These are phyloP conservation scores for Rhyzopertha dominica DNA, from an alignment of 1,140 invertebrate genomes.

Conservation along the genomic window DNA sequence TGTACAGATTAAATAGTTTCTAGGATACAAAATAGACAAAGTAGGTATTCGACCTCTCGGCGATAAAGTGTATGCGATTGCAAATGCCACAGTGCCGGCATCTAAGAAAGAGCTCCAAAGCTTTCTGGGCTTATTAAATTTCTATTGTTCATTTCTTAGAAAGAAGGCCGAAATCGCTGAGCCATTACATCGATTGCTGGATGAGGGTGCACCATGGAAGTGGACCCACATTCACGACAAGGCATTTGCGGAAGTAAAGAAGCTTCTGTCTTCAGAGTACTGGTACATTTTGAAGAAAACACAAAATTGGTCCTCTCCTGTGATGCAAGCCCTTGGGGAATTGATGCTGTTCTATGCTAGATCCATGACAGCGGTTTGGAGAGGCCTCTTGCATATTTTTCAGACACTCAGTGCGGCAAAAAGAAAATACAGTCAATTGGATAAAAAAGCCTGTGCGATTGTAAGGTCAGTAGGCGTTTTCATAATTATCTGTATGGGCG, in stretches of 20 bases:
- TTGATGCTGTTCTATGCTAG: slow-evolving; percentile 20
- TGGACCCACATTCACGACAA: slow-evolving; percentile 22
- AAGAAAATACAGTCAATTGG: slow-evolving; percentile 28
- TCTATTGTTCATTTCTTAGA: too few species aligned
- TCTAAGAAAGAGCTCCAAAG: too few species aligned
- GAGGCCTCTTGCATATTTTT: slow-evolving; percentile 13
- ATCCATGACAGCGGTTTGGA: slow-evolving; percentile 10
- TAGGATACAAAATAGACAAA: too few species aligned
- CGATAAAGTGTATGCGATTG: too few species aligned
- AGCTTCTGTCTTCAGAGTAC: slow-evolving; percentile 34
- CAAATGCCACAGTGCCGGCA: too few species aligned
- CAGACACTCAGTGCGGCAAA: slow-evolving; percentile 17
- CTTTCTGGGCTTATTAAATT: too few species aligned
- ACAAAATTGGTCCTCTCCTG: slow-evolving; percentile 21
- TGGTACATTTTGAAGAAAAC: slow-evolving; percentile 36
- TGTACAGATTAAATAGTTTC: too few species aligned
- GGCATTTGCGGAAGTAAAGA: slow-evolving; percentile 34
- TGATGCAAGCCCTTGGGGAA: slow-evolving; percentile 36
- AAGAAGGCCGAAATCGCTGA: too few species aligned
- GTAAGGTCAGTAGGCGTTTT: too few species aligned
- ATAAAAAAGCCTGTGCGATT: slow-evolving; percentile 33
- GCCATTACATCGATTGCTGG: too few species aligned
- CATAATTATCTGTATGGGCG: slow-evolving; percentile 18
- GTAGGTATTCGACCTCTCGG: too few species aligned
- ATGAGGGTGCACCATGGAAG: too few species aligned